Conservation (phyloP, 2,113 vertebrate genomes). For the Barbus barbus region DNA sequence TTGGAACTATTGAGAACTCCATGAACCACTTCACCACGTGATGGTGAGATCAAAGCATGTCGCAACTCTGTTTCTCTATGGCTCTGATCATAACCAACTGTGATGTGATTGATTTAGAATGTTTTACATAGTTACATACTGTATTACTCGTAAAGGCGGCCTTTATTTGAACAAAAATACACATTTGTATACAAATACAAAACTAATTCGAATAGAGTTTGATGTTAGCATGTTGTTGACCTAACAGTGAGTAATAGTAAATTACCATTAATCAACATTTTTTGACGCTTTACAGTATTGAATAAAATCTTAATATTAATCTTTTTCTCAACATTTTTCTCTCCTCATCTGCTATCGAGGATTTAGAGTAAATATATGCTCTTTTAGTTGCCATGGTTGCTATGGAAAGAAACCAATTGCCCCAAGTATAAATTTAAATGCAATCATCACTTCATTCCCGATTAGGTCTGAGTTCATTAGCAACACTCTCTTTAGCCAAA, state of each 20-base stretch:
- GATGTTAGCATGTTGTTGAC: neutral
- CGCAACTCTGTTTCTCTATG: too few relatives aligned
- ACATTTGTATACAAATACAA: neutral
- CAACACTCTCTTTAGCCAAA: slow-evolving; percentile 11
- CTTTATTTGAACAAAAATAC: neutral
- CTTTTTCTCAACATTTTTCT: neutral
- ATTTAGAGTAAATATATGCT: neutral
- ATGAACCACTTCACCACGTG: too few relatives aligned
- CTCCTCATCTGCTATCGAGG: neutral
- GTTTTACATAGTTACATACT: neutral
- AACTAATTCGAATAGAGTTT: neutral
- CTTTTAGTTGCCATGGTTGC: neutral
- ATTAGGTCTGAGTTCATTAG: slow-evolving; percentile 15
- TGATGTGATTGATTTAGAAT: neutral
- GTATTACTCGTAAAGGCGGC: neutral
- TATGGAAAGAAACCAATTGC: slow-evolving; percentile 22
- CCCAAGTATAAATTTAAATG: slow-evolving; percentile 13
- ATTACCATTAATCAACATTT: neutral
- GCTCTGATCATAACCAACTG: neutral
- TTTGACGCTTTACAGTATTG: neutral
- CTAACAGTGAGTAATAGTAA: neutral
- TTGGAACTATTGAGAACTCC: too few relatives aligned
- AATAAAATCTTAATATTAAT: slow-evolving; percentile 4
- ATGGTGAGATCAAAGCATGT: too few relatives aligned
- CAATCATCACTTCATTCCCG: slow-evolving; percentile 11